Conservation (phyloP, 2,113 vertebrate species). For the Platysternon megacephalum region DNA sequence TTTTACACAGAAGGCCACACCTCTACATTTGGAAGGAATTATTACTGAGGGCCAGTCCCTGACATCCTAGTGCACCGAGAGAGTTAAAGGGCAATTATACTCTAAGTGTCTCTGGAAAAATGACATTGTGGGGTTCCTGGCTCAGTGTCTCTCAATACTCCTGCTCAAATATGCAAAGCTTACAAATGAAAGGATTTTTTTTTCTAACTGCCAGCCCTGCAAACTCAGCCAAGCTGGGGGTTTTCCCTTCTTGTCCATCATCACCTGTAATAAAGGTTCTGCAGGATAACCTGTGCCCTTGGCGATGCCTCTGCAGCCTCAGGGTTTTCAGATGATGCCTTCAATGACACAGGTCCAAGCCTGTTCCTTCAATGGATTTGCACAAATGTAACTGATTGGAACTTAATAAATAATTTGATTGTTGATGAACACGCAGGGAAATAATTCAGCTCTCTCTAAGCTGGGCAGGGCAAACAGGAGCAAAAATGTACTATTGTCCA, state of each 20-base stretch:
- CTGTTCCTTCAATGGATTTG: neutral
- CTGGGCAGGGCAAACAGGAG: neutral
- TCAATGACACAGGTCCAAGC: neutral
- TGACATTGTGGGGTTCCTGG: neutral
- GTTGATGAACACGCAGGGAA: neutral
- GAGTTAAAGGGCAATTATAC: accelerated
- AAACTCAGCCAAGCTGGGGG: neutral
- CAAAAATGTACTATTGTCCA: neutral
- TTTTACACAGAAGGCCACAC: neutral
- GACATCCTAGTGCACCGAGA: neutral
- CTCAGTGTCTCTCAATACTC: neutral
- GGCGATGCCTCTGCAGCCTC: neutral
- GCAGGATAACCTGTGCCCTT: neutral
- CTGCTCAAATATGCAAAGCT: neutral
- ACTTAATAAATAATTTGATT: neutral
- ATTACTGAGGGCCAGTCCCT: neutral
- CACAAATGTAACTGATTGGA: neutral
- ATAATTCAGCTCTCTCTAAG: neutral
- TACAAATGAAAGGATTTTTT: accelerated
- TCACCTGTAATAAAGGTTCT: neutral
- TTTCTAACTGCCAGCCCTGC: neutral
- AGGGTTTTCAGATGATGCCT: neutral
- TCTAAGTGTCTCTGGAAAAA: neutral
- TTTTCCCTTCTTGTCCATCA: neutral
- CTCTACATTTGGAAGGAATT: neutral